These are phyloP conservation scores for Pantherophis vulpinus DNA, from an alignment of 2,797 vertebrate species.

Conservation along the genomic window DNA sequence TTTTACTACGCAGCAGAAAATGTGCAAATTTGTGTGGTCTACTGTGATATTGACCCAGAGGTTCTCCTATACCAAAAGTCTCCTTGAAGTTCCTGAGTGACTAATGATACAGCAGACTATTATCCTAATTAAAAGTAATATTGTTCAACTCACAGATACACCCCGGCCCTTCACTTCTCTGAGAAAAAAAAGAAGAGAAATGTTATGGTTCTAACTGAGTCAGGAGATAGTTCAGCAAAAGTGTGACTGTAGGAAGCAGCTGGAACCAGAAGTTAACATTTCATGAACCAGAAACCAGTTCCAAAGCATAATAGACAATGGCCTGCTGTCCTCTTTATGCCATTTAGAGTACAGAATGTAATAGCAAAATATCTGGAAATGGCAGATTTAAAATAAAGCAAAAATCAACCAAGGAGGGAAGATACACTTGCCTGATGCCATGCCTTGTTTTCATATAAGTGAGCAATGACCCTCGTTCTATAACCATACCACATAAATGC, in stretches of 20 bases:
- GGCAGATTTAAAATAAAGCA: not conserved
- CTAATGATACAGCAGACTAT: slow-evolving; percentile 8
- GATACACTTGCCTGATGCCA: not conserved
- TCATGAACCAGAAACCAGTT: slow-evolving; percentile 25
- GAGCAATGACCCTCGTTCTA: not conserved
- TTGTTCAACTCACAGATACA: slow-evolving; percentile 10
- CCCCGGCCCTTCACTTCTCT: not conserved
- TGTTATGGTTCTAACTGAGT: not conserved
- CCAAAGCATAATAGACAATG: not conserved
- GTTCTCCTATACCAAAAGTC: not conserved
- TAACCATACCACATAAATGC: not conserved
- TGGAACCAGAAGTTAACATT: slow-evolving; percentile 31
- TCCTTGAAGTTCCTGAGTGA: not conserved
- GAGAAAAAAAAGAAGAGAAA: slow-evolving; percentile 26
- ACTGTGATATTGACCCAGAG: not conserved
- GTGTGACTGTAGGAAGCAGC: slow-evolving; percentile 17
- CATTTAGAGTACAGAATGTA: slow-evolving; percentile 3
- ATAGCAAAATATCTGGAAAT: not conserved
- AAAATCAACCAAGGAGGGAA: not conserved
- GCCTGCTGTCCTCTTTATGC: not conserved
- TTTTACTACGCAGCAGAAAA: not conserved
- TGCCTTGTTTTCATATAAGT: not conserved
- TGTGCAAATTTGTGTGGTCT: not conserved
- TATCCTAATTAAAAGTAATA: slow-evolving; percentile 39
- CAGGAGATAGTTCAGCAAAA: slow-evolving; percentile 28